Percentiles rank a stretch among this genome's conserved stretches.
These are phyloP conservation scores for Petrocephalus schoutedeni DNA, from an alignment of 2,797 vertebrate species.

Conservation along the genomic window DNA sequence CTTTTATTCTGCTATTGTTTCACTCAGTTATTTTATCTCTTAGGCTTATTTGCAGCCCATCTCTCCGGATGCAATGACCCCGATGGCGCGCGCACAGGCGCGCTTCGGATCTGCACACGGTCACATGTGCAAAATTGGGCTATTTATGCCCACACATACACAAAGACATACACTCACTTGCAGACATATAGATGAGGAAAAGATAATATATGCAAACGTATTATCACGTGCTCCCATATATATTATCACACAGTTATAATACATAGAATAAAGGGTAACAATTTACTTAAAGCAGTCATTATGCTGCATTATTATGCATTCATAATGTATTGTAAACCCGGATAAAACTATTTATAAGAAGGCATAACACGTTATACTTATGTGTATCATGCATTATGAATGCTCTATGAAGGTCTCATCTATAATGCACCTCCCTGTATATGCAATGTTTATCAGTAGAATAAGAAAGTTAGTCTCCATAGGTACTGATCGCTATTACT, in stretches of 20 bases:
- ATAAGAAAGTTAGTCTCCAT: background rate
- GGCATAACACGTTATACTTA: no score
- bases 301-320: no score
- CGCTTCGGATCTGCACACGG: background rate
- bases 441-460: background rate
- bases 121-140: background rate
- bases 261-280: background rate
- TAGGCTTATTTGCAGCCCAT: background rate
- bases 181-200: background rate
- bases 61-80: background rate
- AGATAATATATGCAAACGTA: background rate
- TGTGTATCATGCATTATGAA: no score
- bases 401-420: no score
- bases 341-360: no score
- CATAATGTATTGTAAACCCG: no score
- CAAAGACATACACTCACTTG: background rate
- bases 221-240: no score
- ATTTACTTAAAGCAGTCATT: no score
- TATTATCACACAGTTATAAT: background rate
- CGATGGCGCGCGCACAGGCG: background rate
- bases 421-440: background rate
- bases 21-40: background rate
- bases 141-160: background rate
- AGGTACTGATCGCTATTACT: background rate
- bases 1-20: conserved; percentile 5